Percentiles rank a stretch among this genome's conserved stretches.
Conservation (phyloP, 2,888 invertebrate species). For the Odontomyia ornata region DNA sequence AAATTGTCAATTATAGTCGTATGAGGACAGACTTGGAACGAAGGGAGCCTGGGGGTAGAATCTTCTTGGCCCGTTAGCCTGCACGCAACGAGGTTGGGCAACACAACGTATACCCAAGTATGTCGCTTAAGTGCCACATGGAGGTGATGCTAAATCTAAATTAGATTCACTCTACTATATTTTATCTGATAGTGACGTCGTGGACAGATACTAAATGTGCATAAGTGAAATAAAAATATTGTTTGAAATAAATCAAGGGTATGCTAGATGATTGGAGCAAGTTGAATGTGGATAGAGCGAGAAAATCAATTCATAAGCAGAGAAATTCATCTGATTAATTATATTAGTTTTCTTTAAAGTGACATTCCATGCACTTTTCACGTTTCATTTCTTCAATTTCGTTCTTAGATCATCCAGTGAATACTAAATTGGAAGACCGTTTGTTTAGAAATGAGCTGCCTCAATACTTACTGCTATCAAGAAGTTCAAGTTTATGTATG, state of each 20-base stretch:
- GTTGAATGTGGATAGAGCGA: no score
- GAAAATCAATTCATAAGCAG: no score
- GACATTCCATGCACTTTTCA: no score
- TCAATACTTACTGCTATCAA: no score
- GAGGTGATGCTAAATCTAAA: slow-evolving; percentile 17
- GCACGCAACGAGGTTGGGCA: not conserved
- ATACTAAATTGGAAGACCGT: no score
- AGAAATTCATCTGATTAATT: no score
- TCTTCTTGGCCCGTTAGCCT: not conserved
- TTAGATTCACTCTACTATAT: slow-evolving; percentile 2
- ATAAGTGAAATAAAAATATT: not conserved
- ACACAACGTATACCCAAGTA: no score
- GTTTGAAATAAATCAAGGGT: not conserved
- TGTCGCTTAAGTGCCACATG: not conserved
- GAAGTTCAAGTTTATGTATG: no score
- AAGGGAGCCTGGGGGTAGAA: not conserved
- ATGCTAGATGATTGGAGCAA: not conserved
- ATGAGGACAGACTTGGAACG: not conserved
- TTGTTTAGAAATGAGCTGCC: no score
- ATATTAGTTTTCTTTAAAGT: no score
- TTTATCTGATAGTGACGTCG: not conserved
- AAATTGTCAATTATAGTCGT: slow-evolving; percentile 39
- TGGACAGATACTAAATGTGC: not conserved
- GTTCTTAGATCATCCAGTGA: no score
- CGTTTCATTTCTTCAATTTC: no score